Evolutionary conservation across 2,888 invertebrate species (phyloP).

Genomic region (Cepaea hortensis): DNA sequence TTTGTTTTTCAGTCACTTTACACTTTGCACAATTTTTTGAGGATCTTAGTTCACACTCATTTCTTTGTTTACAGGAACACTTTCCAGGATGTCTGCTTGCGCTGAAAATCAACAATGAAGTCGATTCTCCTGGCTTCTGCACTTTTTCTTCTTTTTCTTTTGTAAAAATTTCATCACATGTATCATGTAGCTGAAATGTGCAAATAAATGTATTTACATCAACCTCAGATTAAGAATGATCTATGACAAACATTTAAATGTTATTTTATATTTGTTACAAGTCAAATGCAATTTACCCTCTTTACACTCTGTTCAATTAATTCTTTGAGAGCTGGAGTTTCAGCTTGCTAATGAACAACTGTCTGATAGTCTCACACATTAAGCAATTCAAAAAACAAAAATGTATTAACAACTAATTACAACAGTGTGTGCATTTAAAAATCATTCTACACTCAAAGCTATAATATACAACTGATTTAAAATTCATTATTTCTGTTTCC

Average conservation of each 20-base stretch:
- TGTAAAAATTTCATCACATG: slow-evolving; percentile 55
- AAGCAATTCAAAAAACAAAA: too few species aligned
- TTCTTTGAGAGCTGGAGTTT: too few species aligned
- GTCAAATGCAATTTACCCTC: too few species aligned
- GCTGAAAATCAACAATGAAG: background rate
- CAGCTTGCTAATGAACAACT: too few species aligned
- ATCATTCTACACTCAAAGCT: too few species aligned
- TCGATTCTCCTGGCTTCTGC: background rate
- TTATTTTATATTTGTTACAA: background rate
- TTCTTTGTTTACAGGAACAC: slow-evolving; percentile 10
- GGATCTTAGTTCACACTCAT: background rate
- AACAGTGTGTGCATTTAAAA: too few species aligned
- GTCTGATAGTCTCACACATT: too few species aligned
- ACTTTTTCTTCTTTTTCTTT: background rate
- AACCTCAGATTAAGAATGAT: background rate
- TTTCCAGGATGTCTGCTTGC: background rate
- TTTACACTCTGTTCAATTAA: too few species aligned
- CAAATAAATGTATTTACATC: background rate
- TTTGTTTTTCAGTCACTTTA: background rate
- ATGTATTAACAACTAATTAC: too few species aligned
- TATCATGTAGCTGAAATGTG: slow-evolving; percentile 59
- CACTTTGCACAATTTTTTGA: slow-evolving; percentile 1
- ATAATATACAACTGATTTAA: too few species aligned
- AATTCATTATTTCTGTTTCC: too few species aligned
- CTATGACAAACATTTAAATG: background rate